Evolutionary conservation across 2,888 invertebrate species (phyloP), one percentile per base, ranked within the genome.

Genomic region (Nomada lathburiana): DNA sequence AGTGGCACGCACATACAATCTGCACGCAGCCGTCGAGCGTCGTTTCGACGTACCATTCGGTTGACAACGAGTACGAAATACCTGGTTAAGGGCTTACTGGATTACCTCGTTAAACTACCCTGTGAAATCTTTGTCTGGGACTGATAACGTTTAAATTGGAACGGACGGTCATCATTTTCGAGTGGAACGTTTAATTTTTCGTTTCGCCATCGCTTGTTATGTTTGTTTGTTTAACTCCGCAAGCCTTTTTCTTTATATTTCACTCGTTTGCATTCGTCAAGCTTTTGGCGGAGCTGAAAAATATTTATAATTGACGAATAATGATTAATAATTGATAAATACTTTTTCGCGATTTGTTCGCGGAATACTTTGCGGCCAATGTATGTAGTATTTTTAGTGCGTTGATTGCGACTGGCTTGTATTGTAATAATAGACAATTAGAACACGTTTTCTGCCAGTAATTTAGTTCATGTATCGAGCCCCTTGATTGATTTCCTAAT

Each of bases 61-160:
- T 74, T 75, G 84, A 84, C 86, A 75, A 84, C 70, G 84, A 29
- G 75, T 62, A 63, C 77, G 69, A 80, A 86, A 75, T 67, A 63
- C 52, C 64, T 59, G 53, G 71, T 60, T 81, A 70, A 81, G 53
- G 60, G 47, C 26, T 64, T 16, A 59, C n/a, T 42, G 55, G 59
- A 69, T 79, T 74, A 57, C 59, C 64, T 3, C 72, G 72, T 70
- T 53, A 63, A 47, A 52, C 20, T 20, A 20, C 11, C 53, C 72
- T n/a, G 36, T 20, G 63, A 55, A 63, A 63, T 53, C 60, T 62
- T 73, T 47, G 23, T 2, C 4, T 47, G 10, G 3, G 26, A 57
- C n/a, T 71, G 70, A 63, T 55, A 36, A 63, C n/a, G 59, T 4
- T 26, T 50, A 47, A 47, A 64, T 65, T 57, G 9, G 13, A 44